Evolutionary conservation across 2,113 vertebrate species (phyloP).

Genomic region (Axis porcinus): DNA sequence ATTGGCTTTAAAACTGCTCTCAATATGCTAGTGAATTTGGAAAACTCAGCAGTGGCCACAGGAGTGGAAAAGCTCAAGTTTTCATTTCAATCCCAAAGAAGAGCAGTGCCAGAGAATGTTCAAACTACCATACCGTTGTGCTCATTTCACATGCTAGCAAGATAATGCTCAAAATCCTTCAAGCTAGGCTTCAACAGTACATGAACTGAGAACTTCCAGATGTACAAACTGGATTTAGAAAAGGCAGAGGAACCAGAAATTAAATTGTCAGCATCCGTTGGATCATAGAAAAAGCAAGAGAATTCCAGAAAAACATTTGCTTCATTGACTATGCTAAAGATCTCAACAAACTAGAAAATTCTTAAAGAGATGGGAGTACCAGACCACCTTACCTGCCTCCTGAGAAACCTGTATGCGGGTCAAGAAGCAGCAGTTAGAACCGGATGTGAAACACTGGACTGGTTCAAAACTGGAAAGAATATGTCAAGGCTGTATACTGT

Average conservation of each 20-base stretch:
- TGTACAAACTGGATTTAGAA: neutral
- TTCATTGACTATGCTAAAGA: neutral
- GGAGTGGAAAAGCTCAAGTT: neutral
- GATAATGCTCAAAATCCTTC: neutral
- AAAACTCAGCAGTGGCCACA: neutral
- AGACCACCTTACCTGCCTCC: neutral
- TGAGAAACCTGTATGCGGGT: neutral
- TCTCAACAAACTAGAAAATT: neutral
- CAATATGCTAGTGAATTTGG: neutral
- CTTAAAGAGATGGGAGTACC: neutral
- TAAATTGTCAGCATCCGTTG: neutral
- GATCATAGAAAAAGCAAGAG: neutral
- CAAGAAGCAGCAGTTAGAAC: neutral
- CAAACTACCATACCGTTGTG: neutral
- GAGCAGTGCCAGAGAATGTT: neutral
- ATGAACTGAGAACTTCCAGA: neutral
- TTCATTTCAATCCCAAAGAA: neutral
- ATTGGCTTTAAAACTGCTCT: neutral
- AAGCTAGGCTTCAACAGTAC: neutral
- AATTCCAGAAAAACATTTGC: neutral
- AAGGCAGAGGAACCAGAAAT: neutral
- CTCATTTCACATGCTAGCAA: neutral
- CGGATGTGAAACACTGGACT: neutral
- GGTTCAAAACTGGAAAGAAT: neutral
- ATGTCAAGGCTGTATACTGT: neutral